These are phyloP conservation scores for Leptopilina boulardi DNA, from an alignment of 1,140 invertebrate genomes.

Conservation along the genomic window DNA sequence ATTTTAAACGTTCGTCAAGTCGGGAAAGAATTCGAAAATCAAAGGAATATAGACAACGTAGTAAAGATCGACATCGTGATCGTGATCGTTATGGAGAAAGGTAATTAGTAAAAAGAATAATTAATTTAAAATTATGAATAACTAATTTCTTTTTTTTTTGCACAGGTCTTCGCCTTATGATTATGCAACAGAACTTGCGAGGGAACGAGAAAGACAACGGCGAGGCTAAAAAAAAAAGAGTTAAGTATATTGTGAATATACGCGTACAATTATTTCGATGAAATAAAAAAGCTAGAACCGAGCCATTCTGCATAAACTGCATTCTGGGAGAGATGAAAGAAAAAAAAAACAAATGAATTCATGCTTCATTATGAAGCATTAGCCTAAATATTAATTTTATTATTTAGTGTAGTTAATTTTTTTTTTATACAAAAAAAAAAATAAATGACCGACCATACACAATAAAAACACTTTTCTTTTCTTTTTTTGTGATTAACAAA, in stretches of 20 bases:
- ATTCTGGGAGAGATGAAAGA: slow-evolving; percentile 40
- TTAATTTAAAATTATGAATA: too few species aligned
- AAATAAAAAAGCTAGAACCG: slow-evolving; percentile 52
- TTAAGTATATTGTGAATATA: slow-evolving; percentile 56
- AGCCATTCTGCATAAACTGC: slow-evolving; percentile 55
- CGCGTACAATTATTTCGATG: slow-evolving; percentile 49
- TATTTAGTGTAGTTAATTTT: slow-evolving; percentile 67
- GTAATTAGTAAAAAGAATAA: too few species aligned
- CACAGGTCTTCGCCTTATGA: slow-evolving; percentile 71
- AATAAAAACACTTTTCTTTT: too few species aligned
- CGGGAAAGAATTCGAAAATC: slow-evolving; percentile 65
- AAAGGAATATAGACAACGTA: slow-evolving; percentile 69
- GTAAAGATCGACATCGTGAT: slow-evolving; percentile 68
- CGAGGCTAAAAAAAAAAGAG: slow-evolving; percentile 61
- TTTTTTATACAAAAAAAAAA: slow-evolving; percentile 69
- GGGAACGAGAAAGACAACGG: slow-evolving; percentile 73
- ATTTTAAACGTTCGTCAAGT: slow-evolving; percentile 59
- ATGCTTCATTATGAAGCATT: slow-evolving; percentile 44
- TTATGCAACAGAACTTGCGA: slow-evolving; percentile 71
- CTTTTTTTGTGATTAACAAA: slow-evolving; percentile 33
- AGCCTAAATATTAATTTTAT: slow-evolving; percentile 61
- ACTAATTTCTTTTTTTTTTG: slow-evolving; percentile 50
- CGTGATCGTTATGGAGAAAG: slow-evolving; percentile 69
- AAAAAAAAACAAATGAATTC: not conserved
- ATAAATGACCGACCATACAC: slow-evolving; percentile 52